phyloP scores from a whole-genome alignment of 2,888 invertebrate species.

The Drosophila quinaria region DNA sequence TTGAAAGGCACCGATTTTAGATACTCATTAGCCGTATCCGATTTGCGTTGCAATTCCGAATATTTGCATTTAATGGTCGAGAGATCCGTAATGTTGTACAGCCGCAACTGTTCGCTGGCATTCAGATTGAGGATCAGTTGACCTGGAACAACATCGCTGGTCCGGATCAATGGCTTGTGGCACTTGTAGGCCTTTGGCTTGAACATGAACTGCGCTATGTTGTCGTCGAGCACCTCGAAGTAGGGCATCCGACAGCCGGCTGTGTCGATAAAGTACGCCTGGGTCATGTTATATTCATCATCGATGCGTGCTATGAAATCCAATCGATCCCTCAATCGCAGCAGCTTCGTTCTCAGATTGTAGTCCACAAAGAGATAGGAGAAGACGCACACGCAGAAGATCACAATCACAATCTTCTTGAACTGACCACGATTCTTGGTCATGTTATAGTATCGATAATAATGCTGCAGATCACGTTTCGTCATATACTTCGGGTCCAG shows the following conservation, averaged over 20 bases:
- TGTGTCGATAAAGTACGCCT: slow-evolving; percentile 84
- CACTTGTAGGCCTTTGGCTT: slow-evolving; percentile 77
- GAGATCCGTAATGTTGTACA: slow-evolving; percentile 77
- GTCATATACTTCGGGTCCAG: slow-evolving; percentile 84
- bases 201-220: slow-evolving; percentile 82
- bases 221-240: slow-evolving; percentile 83
- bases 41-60: slow-evolving; percentile 72
- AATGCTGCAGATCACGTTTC: slow-evolving; percentile 83
- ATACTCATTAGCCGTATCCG: slow-evolving; percentile 74
- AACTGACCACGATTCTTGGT: slow-evolving; percentile 80
- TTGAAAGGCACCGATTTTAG: slow-evolving; percentile 55
- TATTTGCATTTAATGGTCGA: slow-evolving; percentile 78
- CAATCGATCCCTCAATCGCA: slow-evolving; percentile 80
- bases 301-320: slow-evolving; percentile 83
- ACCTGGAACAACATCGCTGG: slow-evolving; percentile 66
- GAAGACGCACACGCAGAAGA: slow-evolving; percentile 83
- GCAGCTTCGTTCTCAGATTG: slow-evolving; percentile 83
- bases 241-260: slow-evolving; percentile 85
- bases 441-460: slow-evolving; percentile 83
- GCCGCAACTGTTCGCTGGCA: slow-evolving; percentile 65
- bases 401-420: slow-evolving; percentile 81
- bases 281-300: slow-evolving; percentile 78
- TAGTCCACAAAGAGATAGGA: slow-evolving; percentile 85
- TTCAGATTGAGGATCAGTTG: slow-evolving; percentile 78
- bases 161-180: slow-evolving; percentile 71